phyloP scores from a whole-genome alignment of 1,140 invertebrate genomes.

The Papilio polyxenes region DNA sequence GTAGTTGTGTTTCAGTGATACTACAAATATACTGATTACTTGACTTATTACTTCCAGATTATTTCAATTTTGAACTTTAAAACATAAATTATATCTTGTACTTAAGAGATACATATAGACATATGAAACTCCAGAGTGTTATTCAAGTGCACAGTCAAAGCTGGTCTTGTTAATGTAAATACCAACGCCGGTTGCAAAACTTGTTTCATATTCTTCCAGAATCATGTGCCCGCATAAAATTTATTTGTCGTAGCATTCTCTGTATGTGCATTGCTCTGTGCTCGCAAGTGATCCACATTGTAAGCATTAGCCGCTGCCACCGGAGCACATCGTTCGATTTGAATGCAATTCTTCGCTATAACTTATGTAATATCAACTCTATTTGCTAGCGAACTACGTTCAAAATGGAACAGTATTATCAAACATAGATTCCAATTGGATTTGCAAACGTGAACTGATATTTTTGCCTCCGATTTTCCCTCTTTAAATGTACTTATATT shows the following conservation, averaged over 20 bases:
- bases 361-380: not conserved
- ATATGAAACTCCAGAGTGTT: not conserved
- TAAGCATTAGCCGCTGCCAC: constrained; percentile 22
- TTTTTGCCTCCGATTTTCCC: not conserved
- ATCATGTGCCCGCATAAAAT: not conserved
- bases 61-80: too few relatives aligned
- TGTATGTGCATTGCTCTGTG: constrained; percentile 11
- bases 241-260: not conserved
- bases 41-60: too few relatives aligned
- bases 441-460: constrained; percentile 8
- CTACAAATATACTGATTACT: too few relatives aligned
- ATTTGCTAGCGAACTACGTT: not conserved
- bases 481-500: constrained; percentile 10
- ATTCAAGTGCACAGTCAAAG: not conserved
- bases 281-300: constrained; percentile 24
- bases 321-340: constrained; percentile 13
- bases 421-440: constrained; percentile 10
- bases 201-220: not conserved
- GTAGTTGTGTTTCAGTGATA: too few relatives aligned
- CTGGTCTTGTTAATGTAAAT: constrained; percentile 3
- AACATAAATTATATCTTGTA: too few relatives aligned
- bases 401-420: not conserved
- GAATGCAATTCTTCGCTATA: not conserved
- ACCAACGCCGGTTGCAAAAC: not conserved
- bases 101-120: not conserved